Base-by-base conservation (phyloP, 2,797 vertebrate species). In the Cynopterus sphinx region DNA sequence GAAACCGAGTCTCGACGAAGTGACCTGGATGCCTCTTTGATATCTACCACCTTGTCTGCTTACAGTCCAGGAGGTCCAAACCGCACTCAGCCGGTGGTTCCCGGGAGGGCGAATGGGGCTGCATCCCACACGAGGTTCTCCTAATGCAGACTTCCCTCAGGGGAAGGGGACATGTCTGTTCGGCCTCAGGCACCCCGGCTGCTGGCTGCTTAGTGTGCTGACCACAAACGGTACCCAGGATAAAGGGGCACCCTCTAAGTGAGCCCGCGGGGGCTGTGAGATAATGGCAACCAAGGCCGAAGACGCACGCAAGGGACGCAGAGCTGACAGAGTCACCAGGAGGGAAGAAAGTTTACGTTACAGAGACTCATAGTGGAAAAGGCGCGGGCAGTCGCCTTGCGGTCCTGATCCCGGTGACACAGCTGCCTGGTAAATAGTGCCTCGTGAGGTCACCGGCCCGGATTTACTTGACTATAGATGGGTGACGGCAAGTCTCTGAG, bases 381-480 rank as follows among this genome's bases (percentile, higher is more conserved):
- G 96, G 83, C 87, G 84, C n/a, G 22, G 78, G 83, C 57, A 90
- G 95, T 94, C 1, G 21, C 82, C 90, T 70, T 51, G 83, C 75
- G 10, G 0, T 90, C 92, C 90, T 89, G 87, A 96, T 95, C 86
- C 78, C 46, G 70, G 77, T 96, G 95, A 96, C 94, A 96, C 94
- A 96, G 96, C 55, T 85, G 83, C 74, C 33, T 89, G 86, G 88
- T 95, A 85, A 90, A 90, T 43, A 57, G 65, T 82, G 85, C 43
- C 5, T 53, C 51, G 68, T 86, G 92, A 97, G 96, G 96, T 89
- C 88, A 96, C 90, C 70, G 15, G 87, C 82, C 55, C 85, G 81
- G 94, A 89, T 94, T 97, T 91, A 94, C 96, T 84, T 77, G 96
- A 88, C 96, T 94, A 96, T 93, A 95, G 96, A 94, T 74, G 49